Conservation (phyloP, 2,113 vertebrate species). For the Gymnorhina tibicen region DNA sequence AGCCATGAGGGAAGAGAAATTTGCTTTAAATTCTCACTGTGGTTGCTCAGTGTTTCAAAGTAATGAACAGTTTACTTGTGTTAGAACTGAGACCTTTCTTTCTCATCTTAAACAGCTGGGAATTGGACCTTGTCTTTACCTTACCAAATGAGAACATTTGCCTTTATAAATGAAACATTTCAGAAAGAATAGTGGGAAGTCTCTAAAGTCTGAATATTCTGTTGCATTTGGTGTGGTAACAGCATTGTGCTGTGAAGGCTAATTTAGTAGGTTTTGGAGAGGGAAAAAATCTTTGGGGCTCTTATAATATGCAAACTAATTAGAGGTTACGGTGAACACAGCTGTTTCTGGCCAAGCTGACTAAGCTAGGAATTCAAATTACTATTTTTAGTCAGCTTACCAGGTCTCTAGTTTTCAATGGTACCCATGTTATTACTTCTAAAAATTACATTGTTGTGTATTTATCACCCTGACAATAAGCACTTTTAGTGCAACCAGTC, state of each 20-base stretch:
- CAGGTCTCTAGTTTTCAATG: neutral
- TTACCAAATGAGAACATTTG: neutral
- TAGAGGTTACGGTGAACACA: constrained; percentile 19
- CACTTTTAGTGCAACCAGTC: neutral
- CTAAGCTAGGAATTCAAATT: constrained; percentile 33
- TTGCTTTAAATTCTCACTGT: neutral
- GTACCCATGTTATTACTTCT: neutral
- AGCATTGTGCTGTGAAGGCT: neutral
- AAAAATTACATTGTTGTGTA: neutral
- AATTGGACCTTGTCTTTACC: neutral
- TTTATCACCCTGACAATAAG: neutral
- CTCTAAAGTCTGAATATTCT: neutral
- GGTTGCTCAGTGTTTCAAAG: neutral
- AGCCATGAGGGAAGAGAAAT: neutral
- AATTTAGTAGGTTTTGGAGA: constrained; percentile 4
- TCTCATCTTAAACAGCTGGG: neutral
- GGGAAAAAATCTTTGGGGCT: constrained; percentile 23
- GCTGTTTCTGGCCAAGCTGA: constrained; percentile 51
- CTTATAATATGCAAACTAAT: constrained; percentile 25
- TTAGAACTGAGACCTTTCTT: neutral
- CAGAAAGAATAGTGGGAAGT: neutral
- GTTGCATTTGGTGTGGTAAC: neutral
- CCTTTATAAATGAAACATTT: neutral
- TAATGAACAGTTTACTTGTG: neutral
- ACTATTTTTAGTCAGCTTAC: constrained; percentile 36